phyloP scores from a whole-genome alignment of 2,797 vertebrate species.

The Anguilla marmorata region DNA sequence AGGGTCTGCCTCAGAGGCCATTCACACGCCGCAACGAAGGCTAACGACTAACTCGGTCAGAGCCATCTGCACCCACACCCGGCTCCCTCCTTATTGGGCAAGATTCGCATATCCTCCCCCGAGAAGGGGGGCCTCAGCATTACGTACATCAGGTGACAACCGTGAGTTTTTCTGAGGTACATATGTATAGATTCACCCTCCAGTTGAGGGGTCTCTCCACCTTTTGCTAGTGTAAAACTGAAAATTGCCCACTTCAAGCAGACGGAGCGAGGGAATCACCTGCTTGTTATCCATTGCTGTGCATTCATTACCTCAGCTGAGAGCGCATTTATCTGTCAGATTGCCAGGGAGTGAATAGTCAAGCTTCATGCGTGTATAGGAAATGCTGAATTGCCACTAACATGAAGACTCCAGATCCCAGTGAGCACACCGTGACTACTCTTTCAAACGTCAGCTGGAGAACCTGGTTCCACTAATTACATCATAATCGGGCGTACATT shows the following conservation, averaged over 20 bases:
- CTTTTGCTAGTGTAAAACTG: neutral
- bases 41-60: conserved; percentile 56
- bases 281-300: neutral
- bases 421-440: neutral
- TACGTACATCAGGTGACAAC: neutral
- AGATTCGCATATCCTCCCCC: neutral
- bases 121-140: neutral
- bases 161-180: neutral
- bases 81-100: neutral
- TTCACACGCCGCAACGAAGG: conserved; percentile 40
- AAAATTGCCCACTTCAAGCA: neutral
- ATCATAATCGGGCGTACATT: too few species aligned
- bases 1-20: conserved; percentile 35
- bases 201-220: neutral
- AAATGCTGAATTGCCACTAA: neutral
- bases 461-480: too few species aligned
- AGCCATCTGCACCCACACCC: neutral
- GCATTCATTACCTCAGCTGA: neutral
- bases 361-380: neutral
- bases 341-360: neutral
- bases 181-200: neutral
- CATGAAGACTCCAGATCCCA: neutral
- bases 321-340: neutral
- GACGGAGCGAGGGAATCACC: neutral
- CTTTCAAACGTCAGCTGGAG: neutral